phyloP scores from a whole-genome alignment of 2,797 vertebrate genomes.

The Onychomys leucogaster region DNA sequence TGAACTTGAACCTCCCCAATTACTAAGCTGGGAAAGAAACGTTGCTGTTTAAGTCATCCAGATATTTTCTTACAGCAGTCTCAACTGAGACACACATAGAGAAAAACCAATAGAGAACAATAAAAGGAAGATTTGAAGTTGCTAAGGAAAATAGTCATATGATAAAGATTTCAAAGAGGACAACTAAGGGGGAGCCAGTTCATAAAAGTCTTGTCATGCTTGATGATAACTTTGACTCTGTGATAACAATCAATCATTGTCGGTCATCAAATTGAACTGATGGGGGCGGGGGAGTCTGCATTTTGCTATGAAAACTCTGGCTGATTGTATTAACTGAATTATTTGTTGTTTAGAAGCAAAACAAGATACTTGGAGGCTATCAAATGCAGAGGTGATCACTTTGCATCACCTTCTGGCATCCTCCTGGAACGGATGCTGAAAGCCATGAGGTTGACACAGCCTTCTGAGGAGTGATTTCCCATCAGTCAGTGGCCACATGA shows the following conservation, averaged over 20 bases:
- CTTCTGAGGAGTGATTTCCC: background rate
- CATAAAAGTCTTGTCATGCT: background rate
- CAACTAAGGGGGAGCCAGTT: background rate
- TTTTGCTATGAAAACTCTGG: slow-evolving; percentile 27
- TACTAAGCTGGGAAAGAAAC: background rate
- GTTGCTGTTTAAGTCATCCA: background rate
- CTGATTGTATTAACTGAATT: background rate
- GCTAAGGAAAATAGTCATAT: background rate
- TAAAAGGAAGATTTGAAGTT: background rate
- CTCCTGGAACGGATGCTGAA: background rate
- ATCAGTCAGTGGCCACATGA: background rate
- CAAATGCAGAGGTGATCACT: background rate
- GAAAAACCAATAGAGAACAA: background rate
- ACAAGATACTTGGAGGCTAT: background rate
- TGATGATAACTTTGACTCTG: background rate
- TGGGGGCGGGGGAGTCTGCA: fast-evolving
- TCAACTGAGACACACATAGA: background rate
- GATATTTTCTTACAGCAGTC: background rate
- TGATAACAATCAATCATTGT: background rate
- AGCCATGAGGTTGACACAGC: background rate
- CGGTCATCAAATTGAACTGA: background rate
- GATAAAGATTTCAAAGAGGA: background rate
- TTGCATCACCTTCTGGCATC: background rate
- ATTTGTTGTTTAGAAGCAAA: background rate
- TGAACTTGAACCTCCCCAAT: background rate